Conservation (phyloP, 2,113 vertebrate species). For the Paratilapia polleni region DNA sequence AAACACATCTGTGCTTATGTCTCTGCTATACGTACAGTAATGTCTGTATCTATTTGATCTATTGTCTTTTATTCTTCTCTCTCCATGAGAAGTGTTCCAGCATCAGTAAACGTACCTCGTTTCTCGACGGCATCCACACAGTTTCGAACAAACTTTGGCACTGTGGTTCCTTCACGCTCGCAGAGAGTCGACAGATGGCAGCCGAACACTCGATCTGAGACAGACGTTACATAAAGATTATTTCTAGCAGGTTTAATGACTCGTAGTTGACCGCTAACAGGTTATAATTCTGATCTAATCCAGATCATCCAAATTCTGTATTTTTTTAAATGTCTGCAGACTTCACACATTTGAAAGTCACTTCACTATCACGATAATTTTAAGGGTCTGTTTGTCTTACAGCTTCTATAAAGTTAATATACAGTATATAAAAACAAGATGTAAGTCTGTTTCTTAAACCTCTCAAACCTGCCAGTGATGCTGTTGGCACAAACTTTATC, state of each 20-base stretch:
- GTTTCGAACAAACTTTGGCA: slow-evolving; percentile 87
- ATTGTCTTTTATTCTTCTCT: too few species aligned
- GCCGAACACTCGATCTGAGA: slow-evolving; percentile 93
- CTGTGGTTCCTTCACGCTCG: slow-evolving; percentile 86
- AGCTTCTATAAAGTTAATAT: background rate
- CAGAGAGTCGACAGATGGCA: slow-evolving; percentile 88
- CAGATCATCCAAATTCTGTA: too few species aligned
- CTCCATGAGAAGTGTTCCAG: background rate
- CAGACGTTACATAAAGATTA: background rate
- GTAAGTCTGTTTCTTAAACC: background rate
- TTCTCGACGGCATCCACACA: slow-evolving; percentile 90
- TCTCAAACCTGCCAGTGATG: background rate
- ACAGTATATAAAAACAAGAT: background rate
- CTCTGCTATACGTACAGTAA: too few species aligned
- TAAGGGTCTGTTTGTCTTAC: background rate
- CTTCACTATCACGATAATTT: background rate
- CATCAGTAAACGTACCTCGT: slow-evolving; percentile 80
- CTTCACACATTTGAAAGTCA: too few species aligned
- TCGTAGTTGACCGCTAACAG: too few species aligned
- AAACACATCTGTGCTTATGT: background rate
- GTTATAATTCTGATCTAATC: too few species aligned
- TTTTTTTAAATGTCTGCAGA: too few species aligned
- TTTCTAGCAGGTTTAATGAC: background rate
- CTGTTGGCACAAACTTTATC: background rate
- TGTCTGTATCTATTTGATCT: too few species aligned